A percentile compares a stretch with the other conserved stretches of the same genome.
Conservation (phyloP, 2,113 vertebrate species). For the Mungos mungo region DNA sequence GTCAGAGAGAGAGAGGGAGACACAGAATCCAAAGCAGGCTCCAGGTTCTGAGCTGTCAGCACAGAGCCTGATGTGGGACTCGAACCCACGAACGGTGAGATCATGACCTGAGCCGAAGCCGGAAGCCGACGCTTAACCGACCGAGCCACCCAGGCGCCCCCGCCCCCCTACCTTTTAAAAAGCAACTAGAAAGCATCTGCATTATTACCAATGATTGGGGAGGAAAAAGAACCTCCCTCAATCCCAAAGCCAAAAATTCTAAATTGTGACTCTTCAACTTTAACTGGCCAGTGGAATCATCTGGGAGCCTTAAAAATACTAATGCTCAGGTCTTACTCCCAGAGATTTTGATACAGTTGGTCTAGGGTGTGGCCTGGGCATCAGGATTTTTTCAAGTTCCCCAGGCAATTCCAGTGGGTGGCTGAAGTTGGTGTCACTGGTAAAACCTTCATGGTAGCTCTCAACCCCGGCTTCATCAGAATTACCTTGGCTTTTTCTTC, state of each 20-base stretch:
- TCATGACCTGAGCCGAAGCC: no score
- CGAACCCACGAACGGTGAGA: no score
- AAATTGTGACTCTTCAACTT: neutral
- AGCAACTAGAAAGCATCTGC: neutral
- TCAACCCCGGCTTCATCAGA: neutral
- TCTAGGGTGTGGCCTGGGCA: neutral
- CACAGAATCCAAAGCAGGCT: no score
- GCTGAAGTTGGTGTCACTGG: neutral
- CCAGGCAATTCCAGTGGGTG: neutral
- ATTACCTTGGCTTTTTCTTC: neutral
- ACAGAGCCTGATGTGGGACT: no score
- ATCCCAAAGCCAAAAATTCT: neutral
- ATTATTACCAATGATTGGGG: neutral
- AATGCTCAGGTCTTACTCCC: neutral
- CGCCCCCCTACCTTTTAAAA: neutral
- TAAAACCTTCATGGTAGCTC: neutral
- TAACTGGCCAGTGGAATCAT: neutral
- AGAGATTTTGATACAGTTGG: neutral
- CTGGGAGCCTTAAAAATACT: slow-evolving; percentile 5
- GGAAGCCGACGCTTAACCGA: no score
- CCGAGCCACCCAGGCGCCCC: no score
- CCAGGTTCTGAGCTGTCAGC: no score
- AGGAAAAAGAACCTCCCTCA: neutral
- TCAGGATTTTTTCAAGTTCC: neutral
- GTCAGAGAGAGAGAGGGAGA: no score